Base-by-base conservation (phyloP, 2,113 vertebrate species). In the Scortum barcoo region DNA sequence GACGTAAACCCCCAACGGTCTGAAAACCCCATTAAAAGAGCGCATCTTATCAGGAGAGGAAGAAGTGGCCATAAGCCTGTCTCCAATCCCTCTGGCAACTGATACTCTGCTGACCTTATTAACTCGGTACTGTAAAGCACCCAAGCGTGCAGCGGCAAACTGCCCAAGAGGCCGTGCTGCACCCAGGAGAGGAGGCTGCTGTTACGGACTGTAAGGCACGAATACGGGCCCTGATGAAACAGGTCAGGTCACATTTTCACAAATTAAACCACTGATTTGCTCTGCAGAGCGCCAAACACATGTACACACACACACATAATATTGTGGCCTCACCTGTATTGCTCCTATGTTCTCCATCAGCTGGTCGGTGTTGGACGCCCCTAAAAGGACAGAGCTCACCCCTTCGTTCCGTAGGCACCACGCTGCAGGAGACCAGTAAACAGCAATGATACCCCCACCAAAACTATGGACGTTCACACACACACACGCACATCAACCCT, bases 331-430 rank as follows among this genome's bases (percentile, higher is more conserved):
- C 89, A 99, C 98, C 97, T 99, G 98, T 94, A 99, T 99, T 30
- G 98, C 98, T 81, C 98, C 98, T 1, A 99, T 98, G 87, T 99
- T 99, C 94, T 99, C 98, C 96, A 99, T 97, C 78, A 99, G 96
- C 95, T 99, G 98, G 84, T 99, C 98, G 0, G 97, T 95, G 24
- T 95, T 99, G 92, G 98, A 99, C 13, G 98, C 98, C 1, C 98
- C 98, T 92, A 99, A 95, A 84, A 99, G 90, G 89, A 99, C 98
- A 0, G 98, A 99, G 94, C 98, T 99, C 90, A 99, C 98, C 0
- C 98, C 97, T 82, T 99, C 98, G 0, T 99, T 99, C 88, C 98
- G 95, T 91, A 99, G 96, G 91, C 98, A 99, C 98, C 98, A 99
- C 81, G 97, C 98, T 99, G 96, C 69, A 93, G 93, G 81, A 86